Base-by-base conservation (phyloP, 2,888 invertebrate genomes). In the Napeogenes sylphis region DNA sequence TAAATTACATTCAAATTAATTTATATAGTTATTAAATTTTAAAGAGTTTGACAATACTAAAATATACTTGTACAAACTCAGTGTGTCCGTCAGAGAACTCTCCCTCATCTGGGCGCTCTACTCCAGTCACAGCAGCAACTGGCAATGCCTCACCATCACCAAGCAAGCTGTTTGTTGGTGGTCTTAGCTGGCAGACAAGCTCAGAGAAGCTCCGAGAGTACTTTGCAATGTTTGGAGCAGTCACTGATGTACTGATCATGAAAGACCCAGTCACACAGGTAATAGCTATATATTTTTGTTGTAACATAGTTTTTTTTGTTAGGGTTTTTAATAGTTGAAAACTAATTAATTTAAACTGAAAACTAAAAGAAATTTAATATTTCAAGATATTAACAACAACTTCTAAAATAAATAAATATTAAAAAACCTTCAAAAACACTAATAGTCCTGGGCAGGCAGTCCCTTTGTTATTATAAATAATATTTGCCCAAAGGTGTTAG, bases 191-290 rank as follows among this genome's bases (percentile, higher is more conserved):
- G 97, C 97, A 97, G 89, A 97, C 97, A 21, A 96, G 96, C 78
- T 95, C 96, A 62, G 97, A 97, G 84, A 97, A 97, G 84, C 93
- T 97, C n/a, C 92, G 96, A 75, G 97, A 97, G 77, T 97, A 97
- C 86, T 97, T 97, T 75, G 95, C 96, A 62, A 96, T 97, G 95
- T 97, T 97, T 76, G 97, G 97, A 64, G 94, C 95, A 4, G 97
- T 97, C 71, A 95, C 96, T 45, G 97, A 97, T 82, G 97, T 97
- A 62, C 93, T 97, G 68, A 97, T 97, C 77, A 97, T 97, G 97
- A 97, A 97, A 91, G 97, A 97, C 85, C 97, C 97, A 1, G 95
- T 97, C 47, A 97, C 97, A 70, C 97, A 97, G 95, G 97, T 97
- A 64, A 65, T 10, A 30, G 4, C 5, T 51, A 5, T 6, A 30